phyloP scores from a whole-genome alignment of 2,888 invertebrate genomes.

The Smittia sp. region DNA sequence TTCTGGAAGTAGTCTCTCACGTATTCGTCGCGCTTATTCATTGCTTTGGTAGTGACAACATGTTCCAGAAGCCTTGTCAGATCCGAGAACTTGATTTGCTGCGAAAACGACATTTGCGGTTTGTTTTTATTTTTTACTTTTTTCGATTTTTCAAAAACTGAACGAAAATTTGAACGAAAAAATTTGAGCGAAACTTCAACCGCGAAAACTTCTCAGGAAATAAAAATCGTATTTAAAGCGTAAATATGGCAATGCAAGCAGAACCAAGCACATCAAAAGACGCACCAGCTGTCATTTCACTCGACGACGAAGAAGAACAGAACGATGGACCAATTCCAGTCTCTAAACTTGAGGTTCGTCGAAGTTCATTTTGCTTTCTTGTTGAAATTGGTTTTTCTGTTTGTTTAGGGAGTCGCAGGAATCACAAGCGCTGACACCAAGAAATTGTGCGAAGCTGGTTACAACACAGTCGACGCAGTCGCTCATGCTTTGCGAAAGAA shows the following conservation, averaged over 20 bases:
- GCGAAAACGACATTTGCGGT: not conserved
- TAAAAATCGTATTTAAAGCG: not conserved
- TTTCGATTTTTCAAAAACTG: not conserved
- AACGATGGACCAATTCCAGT: conserved; percentile 72
- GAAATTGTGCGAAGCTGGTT: conserved; percentile 90
- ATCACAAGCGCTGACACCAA: conserved; percentile 88
- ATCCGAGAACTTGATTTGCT: not conserved
- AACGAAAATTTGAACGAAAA: too few species aligned
- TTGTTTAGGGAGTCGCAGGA: conserved; percentile 60
- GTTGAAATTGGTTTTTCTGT: conserved; percentile 1
- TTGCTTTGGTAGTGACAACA: not conserved
- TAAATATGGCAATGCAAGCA: not conserved
- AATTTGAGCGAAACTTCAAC: not conserved
- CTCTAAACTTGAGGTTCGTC: conserved; percentile 67
- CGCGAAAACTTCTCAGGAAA: not conserved
- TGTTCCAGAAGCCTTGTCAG: not conserved
- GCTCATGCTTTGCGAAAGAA: conserved; percentile 94
- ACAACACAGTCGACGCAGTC: conserved; percentile 90
- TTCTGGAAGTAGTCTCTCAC: conserved; percentile 48
- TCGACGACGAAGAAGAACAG: conserved; percentile 59
- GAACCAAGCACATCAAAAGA: not conserved
- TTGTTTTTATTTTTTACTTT: not conserved
- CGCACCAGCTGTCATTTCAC: not conserved
- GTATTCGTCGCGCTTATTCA: not conserved
- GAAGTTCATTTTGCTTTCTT: not conserved